Conservation (phyloP, 2,888 invertebrate species). For the Megastigmus dorsalis region DNA sequence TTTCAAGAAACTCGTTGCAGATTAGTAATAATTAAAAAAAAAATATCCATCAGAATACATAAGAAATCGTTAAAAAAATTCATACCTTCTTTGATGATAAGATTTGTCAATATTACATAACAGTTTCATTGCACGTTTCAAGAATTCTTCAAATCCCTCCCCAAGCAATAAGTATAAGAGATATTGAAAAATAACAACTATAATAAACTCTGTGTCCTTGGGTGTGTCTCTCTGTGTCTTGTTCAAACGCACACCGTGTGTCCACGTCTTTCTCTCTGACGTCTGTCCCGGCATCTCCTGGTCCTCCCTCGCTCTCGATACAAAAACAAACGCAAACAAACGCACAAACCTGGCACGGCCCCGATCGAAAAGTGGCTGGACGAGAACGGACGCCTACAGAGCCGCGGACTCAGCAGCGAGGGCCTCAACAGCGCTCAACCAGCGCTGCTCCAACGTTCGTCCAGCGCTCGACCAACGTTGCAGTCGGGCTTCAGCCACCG, state of each 20-base stretch:
- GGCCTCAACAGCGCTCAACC: conserved; percentile 7
- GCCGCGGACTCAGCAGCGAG: conserved; percentile 45
- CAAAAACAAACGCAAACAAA: background rate
- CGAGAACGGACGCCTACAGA: conserved; percentile 79
- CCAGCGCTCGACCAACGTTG: conserved; percentile 64
- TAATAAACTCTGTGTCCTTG: conserved; percentile 33
- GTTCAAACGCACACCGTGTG: conserved; percentile 14
- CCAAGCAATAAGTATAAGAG: background rate
- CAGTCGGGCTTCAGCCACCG: conserved; percentile 61
- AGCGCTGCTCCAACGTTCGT: conserved; percentile 36
- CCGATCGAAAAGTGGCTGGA: conserved; percentile 81
- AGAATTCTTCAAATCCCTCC: no score
- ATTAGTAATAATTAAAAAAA: no score
- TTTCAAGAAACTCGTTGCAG: no score
- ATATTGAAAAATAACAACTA: conserved; percentile 15
- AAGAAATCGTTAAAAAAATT: background rate
- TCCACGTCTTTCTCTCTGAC: conserved; percentile 18
- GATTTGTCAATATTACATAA: no score
- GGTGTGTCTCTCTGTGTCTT: conserved; percentile 30
- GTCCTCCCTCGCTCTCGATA: background rate
- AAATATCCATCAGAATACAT: no score
- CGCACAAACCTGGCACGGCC: background rate
- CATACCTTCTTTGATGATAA: background rate
- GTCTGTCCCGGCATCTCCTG: background rate
- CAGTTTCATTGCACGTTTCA: no score